Percentiles rank a stretch among this genome's conserved stretches.
Evolutionary conservation across 2,797 vertebrate genomes (phyloP).

Genomic region (Erpetoichthys calabaricus): DNA sequence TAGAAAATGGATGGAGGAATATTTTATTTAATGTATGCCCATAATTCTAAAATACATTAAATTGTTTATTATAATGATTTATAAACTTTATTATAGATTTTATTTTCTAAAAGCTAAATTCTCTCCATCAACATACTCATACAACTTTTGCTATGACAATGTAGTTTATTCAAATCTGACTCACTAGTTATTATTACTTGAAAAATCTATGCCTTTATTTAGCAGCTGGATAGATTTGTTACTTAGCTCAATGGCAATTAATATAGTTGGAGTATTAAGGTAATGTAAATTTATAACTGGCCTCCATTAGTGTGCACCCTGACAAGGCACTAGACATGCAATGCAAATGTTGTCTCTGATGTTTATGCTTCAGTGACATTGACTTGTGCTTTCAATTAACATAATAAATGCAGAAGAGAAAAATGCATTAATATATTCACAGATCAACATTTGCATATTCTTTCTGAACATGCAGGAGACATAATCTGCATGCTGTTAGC

Average conservation of each 20-base stretch:
- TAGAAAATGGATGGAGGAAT: too few relatives aligned
- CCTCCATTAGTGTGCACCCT: conserved; percentile 3
- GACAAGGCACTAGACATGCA: conserved; percentile 5
- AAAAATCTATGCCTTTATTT: too few relatives aligned
- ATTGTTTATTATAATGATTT: too few relatives aligned
- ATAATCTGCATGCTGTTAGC: not conserved
- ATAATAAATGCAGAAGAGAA: conserved; percentile 1
- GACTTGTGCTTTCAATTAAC: conserved; percentile 5
- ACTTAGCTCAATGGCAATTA: not conserved
- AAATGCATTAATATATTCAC: conserved; percentile 5
- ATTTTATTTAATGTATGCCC: too few relatives aligned
- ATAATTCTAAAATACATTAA: too few relatives aligned
- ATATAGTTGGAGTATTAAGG: conserved; percentile 3
- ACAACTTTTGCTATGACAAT: too few relatives aligned
- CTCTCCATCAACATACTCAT: too few relatives aligned
- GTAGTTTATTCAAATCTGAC: too few relatives aligned
- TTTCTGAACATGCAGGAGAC: not conserved
- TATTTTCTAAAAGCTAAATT: too few relatives aligned
- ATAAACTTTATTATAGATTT: too few relatives aligned
- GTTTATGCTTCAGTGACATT: conserved; percentile 7
- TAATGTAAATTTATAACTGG: conserved; percentile 5
- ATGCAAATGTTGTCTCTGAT: conserved; percentile 2
- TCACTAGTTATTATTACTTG: too few relatives aligned
- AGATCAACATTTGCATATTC: conserved; percentile 1
- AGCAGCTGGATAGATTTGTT: conserved; percentile 1